Percentiles rank a stretch among this genome's conserved stretches.
Evolutionary conservation across 2,797 vertebrate genomes (phyloP).

Genomic region (Rhadinocentrus ornatus): DNA sequence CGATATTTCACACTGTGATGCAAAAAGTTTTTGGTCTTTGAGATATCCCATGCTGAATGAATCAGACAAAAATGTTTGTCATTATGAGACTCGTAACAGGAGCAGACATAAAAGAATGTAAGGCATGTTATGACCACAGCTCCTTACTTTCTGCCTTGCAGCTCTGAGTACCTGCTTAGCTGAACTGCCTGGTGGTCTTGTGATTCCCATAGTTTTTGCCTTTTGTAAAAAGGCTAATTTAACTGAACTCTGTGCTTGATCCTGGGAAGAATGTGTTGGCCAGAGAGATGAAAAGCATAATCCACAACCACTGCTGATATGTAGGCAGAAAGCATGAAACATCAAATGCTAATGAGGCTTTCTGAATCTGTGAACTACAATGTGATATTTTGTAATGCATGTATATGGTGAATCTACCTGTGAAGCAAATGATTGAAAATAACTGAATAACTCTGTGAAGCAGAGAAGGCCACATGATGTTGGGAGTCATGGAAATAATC

Average conservation of each 20-base stretch:
- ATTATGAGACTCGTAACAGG: constrained; percentile 29
- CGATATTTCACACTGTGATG: constrained; percentile 15
- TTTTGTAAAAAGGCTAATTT: constrained; percentile 81
- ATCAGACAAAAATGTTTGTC: constrained; percentile 14
- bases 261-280: constrained; percentile 81
- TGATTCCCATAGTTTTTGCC: constrained; percentile 75
- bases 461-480: neutral
- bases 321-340: constrained; percentile 52
- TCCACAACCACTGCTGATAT: constrained; percentile 66
- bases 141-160: constrained; percentile 59
- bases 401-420: neutral
- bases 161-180: constrained; percentile 63
- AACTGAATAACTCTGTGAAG: neutral
- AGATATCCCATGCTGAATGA: constrained; percentile 12
- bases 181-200: constrained; percentile 75
- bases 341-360: constrained; percentile 28
- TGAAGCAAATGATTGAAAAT: neutral
- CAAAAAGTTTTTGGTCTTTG: constrained; percentile 2
- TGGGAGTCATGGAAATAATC: neutral
- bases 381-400: neutral
- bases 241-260: constrained; percentile 83
- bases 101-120: constrained; percentile 55
- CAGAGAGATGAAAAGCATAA: constrained; percentile 81
- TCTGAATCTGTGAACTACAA: constrained; percentile 12
- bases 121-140: constrained; percentile 58